phyloP scores from a whole-genome alignment of 2,797 vertebrate species.

The Perodicticus potto region DNA sequence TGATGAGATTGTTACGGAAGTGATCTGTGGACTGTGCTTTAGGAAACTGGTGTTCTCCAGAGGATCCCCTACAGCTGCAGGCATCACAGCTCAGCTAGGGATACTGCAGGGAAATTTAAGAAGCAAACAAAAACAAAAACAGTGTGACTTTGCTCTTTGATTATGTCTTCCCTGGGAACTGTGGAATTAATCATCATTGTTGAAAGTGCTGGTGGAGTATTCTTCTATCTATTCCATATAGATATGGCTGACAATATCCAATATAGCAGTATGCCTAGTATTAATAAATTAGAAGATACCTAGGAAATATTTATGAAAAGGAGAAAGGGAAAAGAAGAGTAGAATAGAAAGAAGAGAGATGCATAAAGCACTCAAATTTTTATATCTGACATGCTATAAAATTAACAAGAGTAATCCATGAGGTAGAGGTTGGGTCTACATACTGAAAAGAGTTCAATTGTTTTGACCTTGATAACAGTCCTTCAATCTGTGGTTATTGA shows the following conservation, averaged over 20 bases:
- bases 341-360: not conserved
- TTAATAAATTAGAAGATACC: not conserved
- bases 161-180: not conserved
- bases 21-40: not conserved
- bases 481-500: not conserved
- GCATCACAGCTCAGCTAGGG: not conserved
- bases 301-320: not conserved
- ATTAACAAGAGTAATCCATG: not conserved
- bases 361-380: not conserved
- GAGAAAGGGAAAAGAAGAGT: not conserved
- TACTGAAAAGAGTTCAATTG: not conserved
- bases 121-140: not conserved
- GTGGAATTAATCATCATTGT: not conserved
- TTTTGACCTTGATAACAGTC: conserved; percentile 29
- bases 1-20: not conserved
- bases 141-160: not conserved
- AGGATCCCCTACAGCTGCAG: not conserved
- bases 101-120: not conserved
- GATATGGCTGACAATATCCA: not conserved
- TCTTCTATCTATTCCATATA: not conserved
- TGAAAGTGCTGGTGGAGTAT: not conserved
- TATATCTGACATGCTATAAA: not conserved
- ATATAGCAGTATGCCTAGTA: not conserved
- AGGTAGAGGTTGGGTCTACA: not conserved
- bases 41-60: not conserved